Conservation (phyloP, 1,140 invertebrate species). For the Brachionus asplanchnoidis region DNA sequence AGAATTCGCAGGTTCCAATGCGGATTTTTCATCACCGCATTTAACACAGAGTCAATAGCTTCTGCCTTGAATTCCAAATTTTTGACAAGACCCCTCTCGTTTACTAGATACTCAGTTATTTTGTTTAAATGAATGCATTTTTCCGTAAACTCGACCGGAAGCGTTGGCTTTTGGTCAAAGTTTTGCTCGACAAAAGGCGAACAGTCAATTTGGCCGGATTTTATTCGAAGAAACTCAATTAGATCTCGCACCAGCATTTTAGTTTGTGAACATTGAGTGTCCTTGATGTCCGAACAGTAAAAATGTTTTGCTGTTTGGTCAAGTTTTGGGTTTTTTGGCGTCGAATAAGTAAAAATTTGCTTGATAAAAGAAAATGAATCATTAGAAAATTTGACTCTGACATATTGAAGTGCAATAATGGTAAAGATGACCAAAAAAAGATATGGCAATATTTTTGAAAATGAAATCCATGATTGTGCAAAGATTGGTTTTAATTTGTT, state of each 20-base stretch:
- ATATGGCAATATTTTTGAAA: constrained; percentile 27
- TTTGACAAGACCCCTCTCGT: neutral
- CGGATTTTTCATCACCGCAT: neutral
- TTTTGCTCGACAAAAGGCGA: neutral
- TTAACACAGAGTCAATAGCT: constrained; percentile 1
- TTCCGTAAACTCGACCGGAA: neutral
- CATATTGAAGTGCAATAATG: constrained; percentile 21
- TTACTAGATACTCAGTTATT: neutral
- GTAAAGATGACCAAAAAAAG: neutral
- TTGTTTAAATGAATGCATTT: constrained; percentile 39
- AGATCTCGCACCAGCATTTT: constrained; percentile 14
- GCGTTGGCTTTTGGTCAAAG: neutral
- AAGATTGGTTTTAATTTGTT: neutral
- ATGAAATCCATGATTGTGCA: neutral
- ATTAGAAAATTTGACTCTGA: neutral
- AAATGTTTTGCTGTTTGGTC: neutral
- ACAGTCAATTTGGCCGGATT: constrained; percentile 29
- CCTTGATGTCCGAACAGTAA: constrained; percentile 22
- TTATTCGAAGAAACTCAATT: constrained; percentile 11
- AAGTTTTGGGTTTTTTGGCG: neutral
- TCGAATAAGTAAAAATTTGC: neutral
- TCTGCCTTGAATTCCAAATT: neutral
- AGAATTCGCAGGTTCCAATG: constrained; percentile 20
- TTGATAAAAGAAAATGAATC: neutral
- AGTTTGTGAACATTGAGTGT: constrained; percentile 23